These are phyloP conservation scores for Phenganax marumi DNA, from an alignment of 92 coral and sea anemone genomes.

Conservation along the genomic window DNA sequence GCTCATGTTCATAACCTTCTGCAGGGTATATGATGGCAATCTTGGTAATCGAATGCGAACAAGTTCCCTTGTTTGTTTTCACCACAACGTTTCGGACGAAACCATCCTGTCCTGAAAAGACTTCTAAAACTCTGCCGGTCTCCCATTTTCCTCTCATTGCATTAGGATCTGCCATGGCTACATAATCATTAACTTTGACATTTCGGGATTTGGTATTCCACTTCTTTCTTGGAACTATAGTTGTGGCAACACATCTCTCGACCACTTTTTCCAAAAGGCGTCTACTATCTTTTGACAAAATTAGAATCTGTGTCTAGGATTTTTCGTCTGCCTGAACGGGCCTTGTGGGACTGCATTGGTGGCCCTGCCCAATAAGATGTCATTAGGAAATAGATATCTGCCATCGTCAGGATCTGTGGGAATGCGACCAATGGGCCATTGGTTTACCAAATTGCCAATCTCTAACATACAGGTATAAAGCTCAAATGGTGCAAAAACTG, in stretches of 20 bases:
- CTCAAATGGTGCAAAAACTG: conserved; percentile 52
- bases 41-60: conserved; percentile 40
- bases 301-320: conserved; percentile 51
- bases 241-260: conserved; percentile 54
- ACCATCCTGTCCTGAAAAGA: conserved; percentile 54
- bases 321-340: conserved; percentile 50
- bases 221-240: background rate
- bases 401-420: conserved; percentile 58
- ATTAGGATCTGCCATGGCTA: conserved; percentile 29
- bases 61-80: conserved; percentile 37
- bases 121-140: conserved; percentile 34
- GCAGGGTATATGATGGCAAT: conserved; percentile 40
- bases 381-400: no score
- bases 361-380: no score
- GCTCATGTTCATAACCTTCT: no score
- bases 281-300: conserved; percentile 53
- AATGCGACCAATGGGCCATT: conserved; percentile 56
- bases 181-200: conserved; percentile 41
- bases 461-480: no score
- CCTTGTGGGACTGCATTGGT: conserved; percentile 53
- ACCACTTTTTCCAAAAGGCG: conserved; percentile 55
- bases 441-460: conserved; percentile 52
- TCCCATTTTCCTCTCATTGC: no score
- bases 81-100: conserved; percentile 52
- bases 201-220: conserved; percentile 30